Evolutionary conservation across 2,888 invertebrate species (phyloP).

Genomic region (Acleris sparsana): DNA sequence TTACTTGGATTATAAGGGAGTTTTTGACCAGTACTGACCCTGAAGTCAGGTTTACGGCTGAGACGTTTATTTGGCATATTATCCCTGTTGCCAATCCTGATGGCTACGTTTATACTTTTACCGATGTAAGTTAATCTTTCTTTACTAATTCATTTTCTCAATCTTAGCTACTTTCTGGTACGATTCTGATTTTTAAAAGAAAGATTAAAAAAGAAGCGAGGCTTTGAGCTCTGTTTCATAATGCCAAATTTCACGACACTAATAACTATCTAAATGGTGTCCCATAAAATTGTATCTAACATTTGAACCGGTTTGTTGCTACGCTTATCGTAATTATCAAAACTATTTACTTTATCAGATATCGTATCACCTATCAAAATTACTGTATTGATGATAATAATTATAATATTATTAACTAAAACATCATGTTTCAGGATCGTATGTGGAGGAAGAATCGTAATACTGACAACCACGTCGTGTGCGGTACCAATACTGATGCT

Average conservation of each 20-base stretch:
- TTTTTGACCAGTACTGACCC: constrained; percentile 85
- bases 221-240: too few species aligned
- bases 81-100: constrained; percentile 89
- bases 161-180: too few species aligned
- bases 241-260: too few species aligned
- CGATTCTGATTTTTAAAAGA: too few species aligned
- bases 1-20: constrained; percentile 87
- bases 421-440: constrained; percentile 82
- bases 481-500: constrained; percentile 44
- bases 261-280: too few species aligned
- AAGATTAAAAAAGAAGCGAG: too few species aligned
- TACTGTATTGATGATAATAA: not conserved
- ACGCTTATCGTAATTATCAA: too few species aligned
- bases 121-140: constrained; percentile 72
- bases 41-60: constrained; percentile 82
- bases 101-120: constrained; percentile 87
- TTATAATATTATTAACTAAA: too few species aligned
- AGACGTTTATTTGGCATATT: constrained; percentile 89
- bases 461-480: constrained; percentile 47
- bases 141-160: too few species aligned
- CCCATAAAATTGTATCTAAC: too few species aligned
- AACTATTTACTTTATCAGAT: too few species aligned
- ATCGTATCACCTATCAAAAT: not conserved
- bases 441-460: constrained; percentile 86
- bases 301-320: too few species aligned